A percentile compares a stretch with the other conserved stretches of the same genome.
Conservation (phyloP, 1,140 invertebrate species). For the Brachionus plicatilis region DNA sequence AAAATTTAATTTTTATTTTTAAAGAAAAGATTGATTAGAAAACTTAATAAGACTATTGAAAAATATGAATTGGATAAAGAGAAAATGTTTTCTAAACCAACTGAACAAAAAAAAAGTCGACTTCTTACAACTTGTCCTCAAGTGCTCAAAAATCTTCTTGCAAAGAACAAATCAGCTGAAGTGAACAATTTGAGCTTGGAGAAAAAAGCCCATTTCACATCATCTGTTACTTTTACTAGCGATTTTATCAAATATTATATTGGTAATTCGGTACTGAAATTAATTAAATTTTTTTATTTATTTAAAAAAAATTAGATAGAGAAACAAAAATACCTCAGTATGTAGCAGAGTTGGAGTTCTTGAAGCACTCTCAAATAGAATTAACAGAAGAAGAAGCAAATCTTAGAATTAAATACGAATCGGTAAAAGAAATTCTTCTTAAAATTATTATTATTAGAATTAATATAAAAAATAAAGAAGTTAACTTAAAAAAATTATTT, state of each 20-base stretch:
- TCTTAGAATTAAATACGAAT: background rate
- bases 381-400: constrained; percentile 11
- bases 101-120: background rate
- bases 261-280: background rate
- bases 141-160: background rate
- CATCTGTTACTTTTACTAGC: constrained; percentile 1
- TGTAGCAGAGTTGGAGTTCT: background rate
- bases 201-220: background rate
- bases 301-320: background rate
- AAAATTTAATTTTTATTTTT: background rate
- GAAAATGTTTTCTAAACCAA: background rate
- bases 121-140: background rate
- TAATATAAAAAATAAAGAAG: background rate
- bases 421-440: background rate
- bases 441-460: background rate
- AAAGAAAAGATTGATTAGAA: background rate
- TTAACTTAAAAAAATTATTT: background rate
- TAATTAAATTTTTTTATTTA: background rate
- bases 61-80: background rate
- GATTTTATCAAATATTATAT: constrained; percentile 37
- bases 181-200: background rate
- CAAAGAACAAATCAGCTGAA: background rate
- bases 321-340: constrained; percentile 1
- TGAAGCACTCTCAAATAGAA: constrained; percentile 3
- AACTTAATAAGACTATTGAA: background rate